These are phyloP conservation scores for Pollenia labialis DNA, from an alignment of 2,888 invertebrate genomes.

Conservation along the genomic window DNA sequence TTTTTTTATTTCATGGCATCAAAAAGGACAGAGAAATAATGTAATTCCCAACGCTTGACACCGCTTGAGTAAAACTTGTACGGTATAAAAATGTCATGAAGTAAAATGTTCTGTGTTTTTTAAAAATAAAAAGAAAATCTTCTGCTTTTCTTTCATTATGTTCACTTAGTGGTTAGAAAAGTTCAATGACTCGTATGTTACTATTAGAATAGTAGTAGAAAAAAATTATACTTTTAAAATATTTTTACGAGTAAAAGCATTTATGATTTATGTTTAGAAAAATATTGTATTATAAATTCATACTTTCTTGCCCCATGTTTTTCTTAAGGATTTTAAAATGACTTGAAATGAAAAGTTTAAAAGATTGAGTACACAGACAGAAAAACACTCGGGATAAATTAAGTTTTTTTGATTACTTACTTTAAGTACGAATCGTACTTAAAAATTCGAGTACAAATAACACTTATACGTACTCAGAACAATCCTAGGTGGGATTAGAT, in stretches of 20 bases:
- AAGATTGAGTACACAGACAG: background rate
- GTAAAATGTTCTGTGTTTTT: conserved; percentile 44
- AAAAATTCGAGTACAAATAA: no score
- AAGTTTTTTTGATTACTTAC: no score
- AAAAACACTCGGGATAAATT: no score
- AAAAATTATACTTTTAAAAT: background rate
- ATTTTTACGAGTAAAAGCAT: conserved; percentile 7
- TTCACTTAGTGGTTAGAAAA: conserved; percentile 19
- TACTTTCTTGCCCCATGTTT: conserved; percentile 4
- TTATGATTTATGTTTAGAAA: conserved; percentile 25
- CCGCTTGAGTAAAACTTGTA: conserved; percentile 44
- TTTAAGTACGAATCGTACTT: no score
- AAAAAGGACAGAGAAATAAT: conserved; percentile 59
- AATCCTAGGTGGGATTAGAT: no score
- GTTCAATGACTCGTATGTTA: conserved; percentile 41
- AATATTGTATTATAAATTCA: conserved; percentile 6
- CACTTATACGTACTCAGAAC: no score
- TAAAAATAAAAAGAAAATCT: background rate
- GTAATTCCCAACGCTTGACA: conserved; percentile 61
- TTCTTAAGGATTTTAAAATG: background rate
- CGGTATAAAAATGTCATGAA: conserved; percentile 50
- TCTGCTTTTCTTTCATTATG: conserved; percentile 14
- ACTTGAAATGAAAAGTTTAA: background rate
- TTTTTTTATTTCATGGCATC: conserved; percentile 35
- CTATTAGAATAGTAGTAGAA: background rate